Evolutionary conservation across 1,140 invertebrate genomes (phyloP).

Genomic region (Drosophila sechellia): DNA sequence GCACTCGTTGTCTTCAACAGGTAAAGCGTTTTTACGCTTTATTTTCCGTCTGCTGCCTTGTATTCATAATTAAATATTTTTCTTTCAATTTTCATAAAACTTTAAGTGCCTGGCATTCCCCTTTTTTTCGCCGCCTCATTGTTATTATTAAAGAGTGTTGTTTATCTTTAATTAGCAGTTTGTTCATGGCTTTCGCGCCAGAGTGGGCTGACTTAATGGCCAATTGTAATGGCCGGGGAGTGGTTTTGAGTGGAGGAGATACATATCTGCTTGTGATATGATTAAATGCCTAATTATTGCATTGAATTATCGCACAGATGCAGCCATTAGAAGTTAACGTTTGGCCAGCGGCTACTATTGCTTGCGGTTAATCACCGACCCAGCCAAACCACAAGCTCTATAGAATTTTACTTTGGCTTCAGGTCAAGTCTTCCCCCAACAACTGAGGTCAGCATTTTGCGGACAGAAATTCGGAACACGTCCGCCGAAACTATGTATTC

Average conservation of each 20-base stretch:
- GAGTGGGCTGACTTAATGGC: conserved; percentile 57
- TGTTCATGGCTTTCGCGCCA: conserved; percentile 7
- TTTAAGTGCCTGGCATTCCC: background rate
- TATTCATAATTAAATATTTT: conserved; percentile 76
- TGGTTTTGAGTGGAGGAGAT: conserved; percentile 8
- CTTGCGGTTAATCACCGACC: conserved; percentile 53
- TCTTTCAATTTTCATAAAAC: conserved; percentile 56
- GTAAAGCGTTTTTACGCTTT: conserved; percentile 51
- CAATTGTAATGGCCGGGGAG: conserved; percentile 8
- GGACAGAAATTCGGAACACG: conserved; percentile 41
- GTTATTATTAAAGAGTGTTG: conserved; percentile 71
- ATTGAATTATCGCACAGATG: conserved; percentile 65
- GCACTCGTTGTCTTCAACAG: conserved; percentile 47
- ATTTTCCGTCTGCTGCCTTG: conserved; percentile 25
- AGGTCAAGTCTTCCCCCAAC: conserved; percentile 16
- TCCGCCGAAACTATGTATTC: conserved; percentile 27
- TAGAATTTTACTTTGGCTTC: conserved; percentile 33
- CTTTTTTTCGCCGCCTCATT: conserved; percentile 1
- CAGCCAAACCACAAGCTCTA: conserved; percentile 21
- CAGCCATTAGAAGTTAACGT: conserved; percentile 45
- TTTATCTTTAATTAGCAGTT: conserved; percentile 75
- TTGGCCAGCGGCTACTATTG: conserved; percentile 40
- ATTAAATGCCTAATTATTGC: conserved; percentile 80
- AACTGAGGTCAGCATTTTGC: conserved; percentile 43
- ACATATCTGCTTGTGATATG: conserved; percentile 44